A percentile compares a stretch with the other conserved stretches of the same genome.
Evolutionary conservation across 1,140 invertebrate species (phyloP).

Genomic region (Aphis craccivora): DNA sequence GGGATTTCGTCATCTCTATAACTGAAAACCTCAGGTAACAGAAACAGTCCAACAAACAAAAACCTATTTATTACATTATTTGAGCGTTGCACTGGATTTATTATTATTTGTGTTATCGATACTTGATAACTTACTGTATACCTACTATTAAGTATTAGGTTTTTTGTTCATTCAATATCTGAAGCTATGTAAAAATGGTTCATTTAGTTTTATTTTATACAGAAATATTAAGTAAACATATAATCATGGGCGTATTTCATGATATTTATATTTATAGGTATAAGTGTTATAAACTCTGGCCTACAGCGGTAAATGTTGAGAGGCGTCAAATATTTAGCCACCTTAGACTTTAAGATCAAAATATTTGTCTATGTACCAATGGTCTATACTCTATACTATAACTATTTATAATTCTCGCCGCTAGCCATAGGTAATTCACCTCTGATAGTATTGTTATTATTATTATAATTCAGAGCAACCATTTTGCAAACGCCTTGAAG

Average conservation of each 20-base stretch:
- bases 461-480: neutral
- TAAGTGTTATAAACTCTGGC: neutral
- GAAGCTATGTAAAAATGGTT: neutral
- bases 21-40: no score
- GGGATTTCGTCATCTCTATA: neutral
- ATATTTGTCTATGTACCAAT: neutral
- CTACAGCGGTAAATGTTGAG: neutral
- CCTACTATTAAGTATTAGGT: neutral
- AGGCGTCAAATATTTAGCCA: neutral
- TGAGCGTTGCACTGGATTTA: neutral
- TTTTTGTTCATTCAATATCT: neutral
- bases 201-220: neutral
- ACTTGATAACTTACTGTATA: neutral
- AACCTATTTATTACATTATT: neutral
- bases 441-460: neutral
- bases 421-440: neutral
- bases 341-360: neutral
- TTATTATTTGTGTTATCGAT: neutral
- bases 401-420: neutral
- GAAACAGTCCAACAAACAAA: neutral
- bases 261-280: neutral
- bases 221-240: neutral
- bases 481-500: neutral
- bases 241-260: neutral
- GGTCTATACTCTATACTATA: neutral